Percentiles rank a stretch among this genome's conserved stretches.
These are phyloP conservation scores for Callithrix jacchus DNA, from an alignment of 2,113 vertebrate species.

Conservation along the genomic window DNA sequence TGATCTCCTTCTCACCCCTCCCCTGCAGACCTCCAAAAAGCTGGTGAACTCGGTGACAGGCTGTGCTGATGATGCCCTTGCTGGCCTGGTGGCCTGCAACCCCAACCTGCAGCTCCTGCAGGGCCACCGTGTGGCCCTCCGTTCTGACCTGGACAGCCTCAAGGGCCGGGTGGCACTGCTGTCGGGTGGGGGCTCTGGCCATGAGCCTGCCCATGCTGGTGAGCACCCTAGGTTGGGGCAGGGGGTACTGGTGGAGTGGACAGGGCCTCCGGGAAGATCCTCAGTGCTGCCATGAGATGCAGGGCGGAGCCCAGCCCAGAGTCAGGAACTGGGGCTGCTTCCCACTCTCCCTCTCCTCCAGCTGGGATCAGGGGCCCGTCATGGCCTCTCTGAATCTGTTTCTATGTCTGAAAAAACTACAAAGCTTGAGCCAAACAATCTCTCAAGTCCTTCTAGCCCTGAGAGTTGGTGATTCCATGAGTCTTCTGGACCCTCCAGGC, in stretches of 20 bases:
- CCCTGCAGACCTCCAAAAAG: constrained; percentile 86
- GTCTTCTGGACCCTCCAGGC: neutral
- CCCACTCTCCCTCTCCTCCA: fast-evolving
- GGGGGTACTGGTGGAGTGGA: neutral
- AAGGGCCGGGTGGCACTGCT: constrained; percentile 91
- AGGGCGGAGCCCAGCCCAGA: neutral
- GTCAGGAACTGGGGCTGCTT: neutral
- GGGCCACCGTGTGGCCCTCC: constrained; percentile 91
- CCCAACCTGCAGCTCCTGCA: constrained; percentile 84
- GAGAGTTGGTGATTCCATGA: neutral
- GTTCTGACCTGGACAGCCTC: constrained; percentile 86
- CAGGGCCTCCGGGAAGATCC: neutral
- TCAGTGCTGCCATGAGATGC: neutral
- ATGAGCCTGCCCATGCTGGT: constrained; percentile 96
- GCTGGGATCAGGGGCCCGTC: neutral
- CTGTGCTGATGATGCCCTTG: constrained; percentile 92
- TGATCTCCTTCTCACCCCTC: neutral
- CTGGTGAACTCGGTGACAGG: constrained; percentile 86
- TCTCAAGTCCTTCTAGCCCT: neutral
- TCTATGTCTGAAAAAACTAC: neutral
- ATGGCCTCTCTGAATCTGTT: neutral
- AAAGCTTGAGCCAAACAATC: neutral
- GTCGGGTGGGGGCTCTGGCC: constrained; percentile 95
- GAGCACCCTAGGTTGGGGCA: neutral
- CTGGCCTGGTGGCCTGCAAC: constrained; percentile 87